Conservation (phyloP, 2,888 invertebrate genomes). For the Xanthia togata region DNA sequence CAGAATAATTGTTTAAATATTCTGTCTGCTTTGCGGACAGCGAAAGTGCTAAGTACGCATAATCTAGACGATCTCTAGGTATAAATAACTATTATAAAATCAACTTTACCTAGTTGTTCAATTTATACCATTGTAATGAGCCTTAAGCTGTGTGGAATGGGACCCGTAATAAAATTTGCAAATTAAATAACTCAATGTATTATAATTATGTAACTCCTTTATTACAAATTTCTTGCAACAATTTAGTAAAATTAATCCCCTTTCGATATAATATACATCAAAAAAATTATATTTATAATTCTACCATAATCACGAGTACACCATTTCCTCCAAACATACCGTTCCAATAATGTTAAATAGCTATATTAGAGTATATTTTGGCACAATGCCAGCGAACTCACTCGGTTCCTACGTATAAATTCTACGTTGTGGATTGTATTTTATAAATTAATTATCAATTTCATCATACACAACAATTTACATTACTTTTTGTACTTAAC, state of each 20-base stretch:
- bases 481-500: constrained; percentile 56
- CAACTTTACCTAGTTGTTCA: neutral
- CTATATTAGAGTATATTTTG: constrained; percentile 66
- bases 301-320: constrained; percentile 74
- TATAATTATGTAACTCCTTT: constrained; percentile 77
- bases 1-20: too few relatives aligned
- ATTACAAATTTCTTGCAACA: constrained; percentile 77
- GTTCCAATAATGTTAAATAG: constrained; percentile 66
- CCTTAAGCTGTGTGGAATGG: neutral
- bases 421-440: constrained; percentile 42
- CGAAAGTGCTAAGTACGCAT: neutral
- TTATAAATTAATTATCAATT: constrained; percentile 38
- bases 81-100: neutral
- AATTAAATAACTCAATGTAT: constrained; percentile 73
- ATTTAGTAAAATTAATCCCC: constrained; percentile 76
- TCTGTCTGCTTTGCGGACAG: too few relatives aligned
- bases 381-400: constrained; percentile 69
- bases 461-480: constrained; percentile 39
- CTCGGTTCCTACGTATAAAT: constrained; percentile 41
- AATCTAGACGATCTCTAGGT: neutral
- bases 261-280: constrained; percentile 76
- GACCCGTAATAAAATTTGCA: constrained; percentile 53
- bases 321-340: constrained; percentile 68
- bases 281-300: constrained; percentile 74
- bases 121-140: neutral